Evolutionary conservation across 2,888 invertebrate species (phyloP).

Genomic region (Pherbina coryleti): DNA sequence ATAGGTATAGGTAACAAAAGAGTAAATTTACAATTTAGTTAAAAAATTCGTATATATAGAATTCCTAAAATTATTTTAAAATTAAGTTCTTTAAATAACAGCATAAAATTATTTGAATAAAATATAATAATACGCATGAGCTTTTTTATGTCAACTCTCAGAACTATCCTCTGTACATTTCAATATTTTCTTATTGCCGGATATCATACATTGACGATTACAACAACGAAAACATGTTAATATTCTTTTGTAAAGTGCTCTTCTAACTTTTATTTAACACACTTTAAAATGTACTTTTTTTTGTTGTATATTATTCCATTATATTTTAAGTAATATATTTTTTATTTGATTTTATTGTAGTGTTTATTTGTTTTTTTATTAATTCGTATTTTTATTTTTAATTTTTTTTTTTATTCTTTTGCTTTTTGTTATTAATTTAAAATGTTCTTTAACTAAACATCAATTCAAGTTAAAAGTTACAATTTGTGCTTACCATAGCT

Average conservation of each 20-base stretch:
- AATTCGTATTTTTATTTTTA: not conserved
- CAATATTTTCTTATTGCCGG: not conserved
- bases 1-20: constrained; percentile 14
- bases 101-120: constrained; percentile 23
- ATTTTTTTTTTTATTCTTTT: constrained; percentile 25
- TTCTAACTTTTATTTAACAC: constrained; percentile 3
- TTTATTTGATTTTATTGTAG: not conserved
- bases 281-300: not conserved
- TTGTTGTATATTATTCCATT: not conserved
- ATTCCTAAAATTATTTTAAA: constrained; percentile 11
- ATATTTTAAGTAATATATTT: not conserved
- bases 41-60: constrained; percentile 16
- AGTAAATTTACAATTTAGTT: constrained; percentile 22
- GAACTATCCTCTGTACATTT: constrained; percentile 34
- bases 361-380: not conserved
- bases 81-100: constrained; percentile 11
- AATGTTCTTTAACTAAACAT: not conserved
- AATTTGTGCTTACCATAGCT: constrained; percentile 10
- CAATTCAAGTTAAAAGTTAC: constrained; percentile 5
- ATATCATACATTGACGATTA: not conserved
- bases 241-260: constrained; percentile 11
- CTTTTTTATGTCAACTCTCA: constrained; percentile 21
- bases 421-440: not conserved
- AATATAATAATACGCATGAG: constrained; percentile 22
- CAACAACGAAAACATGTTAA: constrained; percentile 12